A percentile compares a stretch with the other conserved stretches of the same genome.
phyloP scores from a whole-genome alignment of 2,888 invertebrate species.

The Drosophila longiperda region DNA sequence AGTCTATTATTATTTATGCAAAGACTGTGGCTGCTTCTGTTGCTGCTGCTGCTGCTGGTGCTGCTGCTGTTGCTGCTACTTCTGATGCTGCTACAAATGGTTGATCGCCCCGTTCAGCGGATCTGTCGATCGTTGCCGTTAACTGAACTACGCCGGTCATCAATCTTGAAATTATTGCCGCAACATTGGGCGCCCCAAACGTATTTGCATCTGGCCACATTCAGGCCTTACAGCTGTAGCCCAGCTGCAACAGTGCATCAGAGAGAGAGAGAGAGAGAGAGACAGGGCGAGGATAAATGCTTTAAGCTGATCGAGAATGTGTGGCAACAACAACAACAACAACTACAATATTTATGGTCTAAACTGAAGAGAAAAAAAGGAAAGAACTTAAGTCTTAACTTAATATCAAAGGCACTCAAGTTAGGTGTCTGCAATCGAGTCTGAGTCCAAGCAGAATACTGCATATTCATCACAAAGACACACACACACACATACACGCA shows the following conservation, averaged over 20 bases:
- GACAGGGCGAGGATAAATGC: not conserved
- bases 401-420: slow-evolving; percentile 28
- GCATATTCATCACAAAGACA: slow-evolving; percentile 11
- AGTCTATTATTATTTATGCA: slow-evolving; percentile 79
- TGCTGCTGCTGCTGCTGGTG: slow-evolving; percentile 60
- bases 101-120: slow-evolving; percentile 54
- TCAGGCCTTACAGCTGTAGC: slow-evolving; percentile 15
- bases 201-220: slow-evolving; percentile 62
- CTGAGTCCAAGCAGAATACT: slow-evolving; percentile 13
- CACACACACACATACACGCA: slow-evolving; percentile 15
- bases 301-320: slow-evolving; percentile 33
- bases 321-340: slow-evolving; percentile 18
- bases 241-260: slow-evolving; percentile 4
- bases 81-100: slow-evolving; percentile 32
- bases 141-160: slow-evolving; percentile 75
- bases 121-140: slow-evolving; percentile 67
- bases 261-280: slow-evolving; percentile 1
- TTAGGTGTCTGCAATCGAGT: not conserved
- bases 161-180: slow-evolving; percentile 79
- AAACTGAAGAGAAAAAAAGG: not conserved
- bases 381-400: slow-evolving; percentile 3
- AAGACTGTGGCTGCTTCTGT: slow-evolving; percentile 60
- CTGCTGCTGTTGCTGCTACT: slow-evolving; percentile 54
- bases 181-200: slow-evolving; percentile 56
- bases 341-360: slow-evolving; percentile 7